Conservation (phyloP, 2,888 invertebrate species). For the Tenthredo distinguenda region DNA sequence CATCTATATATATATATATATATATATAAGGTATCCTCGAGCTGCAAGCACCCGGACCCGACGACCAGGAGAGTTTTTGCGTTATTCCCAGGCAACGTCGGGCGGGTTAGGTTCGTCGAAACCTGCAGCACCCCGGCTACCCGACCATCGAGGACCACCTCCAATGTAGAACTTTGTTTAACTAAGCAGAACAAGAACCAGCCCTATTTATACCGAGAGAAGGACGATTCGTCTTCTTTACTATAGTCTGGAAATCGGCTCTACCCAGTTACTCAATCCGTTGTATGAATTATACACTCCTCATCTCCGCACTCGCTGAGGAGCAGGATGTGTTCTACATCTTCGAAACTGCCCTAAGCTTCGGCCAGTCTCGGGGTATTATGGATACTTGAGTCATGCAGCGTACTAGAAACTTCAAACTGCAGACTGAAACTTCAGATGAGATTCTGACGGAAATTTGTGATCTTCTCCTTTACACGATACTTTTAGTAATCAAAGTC, state of each 20-base stretch:
- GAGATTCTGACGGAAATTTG: not conserved
- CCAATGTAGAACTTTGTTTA: conserved; percentile 74
- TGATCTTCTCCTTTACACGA: not conserved
- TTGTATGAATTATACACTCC: not conserved
- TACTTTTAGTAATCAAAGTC: not conserved
- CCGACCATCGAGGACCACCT: conserved; percentile 36
- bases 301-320: not conserved
- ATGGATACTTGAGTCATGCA: not conserved
- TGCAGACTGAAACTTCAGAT: not conserved
- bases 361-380: not conserved
- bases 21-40: conserved; percentile 20
- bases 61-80: conserved; percentile 47
- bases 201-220: conserved; percentile 74
- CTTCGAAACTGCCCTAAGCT: not conserved
- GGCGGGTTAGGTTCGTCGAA: conserved; percentile 44
- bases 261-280: not conserved
- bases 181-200: conserved; percentile 76
- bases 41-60: conserved; percentile 37
- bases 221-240: conserved; percentile 34
- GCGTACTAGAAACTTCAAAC: not conserved
- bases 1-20: not conserved
- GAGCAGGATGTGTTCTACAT: not conserved
- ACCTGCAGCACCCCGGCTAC: conserved; percentile 38
- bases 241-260: conserved; percentile 31
- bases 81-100: conserved; percentile 47